Evolutionary conservation across 2,888 invertebrate genomes (phyloP), one percentile per base, ranked within the genome.

Genomic region (Melitaea athalia): DNA sequence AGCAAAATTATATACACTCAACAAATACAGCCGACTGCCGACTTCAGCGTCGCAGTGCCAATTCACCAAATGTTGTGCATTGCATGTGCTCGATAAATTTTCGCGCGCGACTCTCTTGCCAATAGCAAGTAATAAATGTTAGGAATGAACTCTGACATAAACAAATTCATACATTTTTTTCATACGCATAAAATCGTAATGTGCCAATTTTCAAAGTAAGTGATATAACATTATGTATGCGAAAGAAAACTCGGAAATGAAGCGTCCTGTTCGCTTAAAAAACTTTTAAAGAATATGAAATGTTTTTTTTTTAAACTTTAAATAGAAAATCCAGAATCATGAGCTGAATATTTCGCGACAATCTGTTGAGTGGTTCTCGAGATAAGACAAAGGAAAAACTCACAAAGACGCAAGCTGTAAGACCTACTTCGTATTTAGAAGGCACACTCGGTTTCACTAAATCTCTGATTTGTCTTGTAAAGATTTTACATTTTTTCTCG

Each of bases 1-100:
- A 80, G 79, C 78, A 76, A 83, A 84, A 85, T 84, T 85, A 85
- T 84, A 84, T 83, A 81, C 80, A 82, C 78, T 83, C 82, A 82
- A 85, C 85, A 86, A 87, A 86, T 83, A 84, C 78, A 82, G 79
- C 76, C 78, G 72, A 79, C 76, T 80, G 79, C 76, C 78, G 72
- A 79, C 76, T 80, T 74, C 67, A 72, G 74, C 71, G 72, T 74
- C 73, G 74, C 76, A 75, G 73, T 81, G 81, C 81, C 83, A 85
- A 83, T 85, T 84, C 84, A 79, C 80, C 79, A 82, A 86, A 85
- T 78, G 80, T 79, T 82, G 79, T 77, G 78, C 78, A 76, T 82
- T 81, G 81, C 81, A 82, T 81, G 81, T 78, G 77, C 74, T 74
- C 80, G 76, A 85, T 85, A 84, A 84, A 85, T 84, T 82, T 79